Evolutionary conservation across 2,888 invertebrate species (phyloP), one percentile per base, ranked within the genome.

Genomic region (Lasioglossum malachurum): DNA sequence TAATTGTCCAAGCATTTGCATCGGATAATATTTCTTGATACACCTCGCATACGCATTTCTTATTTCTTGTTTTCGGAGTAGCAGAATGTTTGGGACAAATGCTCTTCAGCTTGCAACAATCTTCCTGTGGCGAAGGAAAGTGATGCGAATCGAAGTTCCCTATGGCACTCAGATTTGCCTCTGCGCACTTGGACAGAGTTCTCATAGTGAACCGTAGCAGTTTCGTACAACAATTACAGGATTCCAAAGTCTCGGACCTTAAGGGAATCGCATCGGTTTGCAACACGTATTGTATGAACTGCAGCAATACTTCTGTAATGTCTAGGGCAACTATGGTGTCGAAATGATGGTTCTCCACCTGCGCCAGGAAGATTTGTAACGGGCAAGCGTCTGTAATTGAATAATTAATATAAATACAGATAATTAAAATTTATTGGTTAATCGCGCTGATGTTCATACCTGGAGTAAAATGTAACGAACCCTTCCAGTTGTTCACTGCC

Each of bases 291-390:
- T 93, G 90, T 23, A 92, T 90, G 75, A 93, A 94, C 53, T 87
- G 87, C 44, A 94, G 79, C 71, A 95, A 88, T 2, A 92, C 85
- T 71, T 93, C 83, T 5, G 93, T 87, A 31, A 94, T 90, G 64
- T 92, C 91, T 41, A 95, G 87, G 23, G 89, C 90, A 14, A 92
- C 89, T 74, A 94, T 87, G 49, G 92, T 90, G 85, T 95, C 94
- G 8, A 93, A 83, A 31, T 87, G 80, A 80, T 94, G 94, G n/a
- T 89, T 84, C 71, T 95, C 93, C 69, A 95, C 72, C 83, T 95
- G 95, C 12, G 90, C 88, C 38, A 94, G 82, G 80, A 93, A 94
- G 75, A 94, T 93, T 87, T 94, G 93, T 77, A 95, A 78, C 7
- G 92, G 80, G 57, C 95, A 95, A 35, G 94, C 93, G 83, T 94